These are phyloP conservation scores for Cydia amplana DNA, from an alignment of 1,140 invertebrate species.

Conservation along the genomic window DNA sequence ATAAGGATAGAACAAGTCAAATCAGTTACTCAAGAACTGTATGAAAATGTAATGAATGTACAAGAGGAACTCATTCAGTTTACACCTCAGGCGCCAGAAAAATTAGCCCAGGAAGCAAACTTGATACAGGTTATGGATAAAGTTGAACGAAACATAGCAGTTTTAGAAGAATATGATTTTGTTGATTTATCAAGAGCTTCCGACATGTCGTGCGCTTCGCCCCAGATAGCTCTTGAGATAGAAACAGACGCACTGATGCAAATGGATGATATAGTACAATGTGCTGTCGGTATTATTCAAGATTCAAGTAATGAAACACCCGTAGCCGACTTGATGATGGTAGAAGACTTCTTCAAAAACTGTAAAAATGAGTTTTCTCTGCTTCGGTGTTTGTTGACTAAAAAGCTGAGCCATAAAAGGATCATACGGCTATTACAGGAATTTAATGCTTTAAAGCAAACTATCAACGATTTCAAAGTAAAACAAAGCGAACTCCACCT, in stretches of 20 bases:
- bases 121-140: conserved; percentile 54
- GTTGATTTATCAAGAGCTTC: conserved; percentile 52
- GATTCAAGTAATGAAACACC: conserved; percentile 42
- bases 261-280: conserved; percentile 51
- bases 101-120: conserved; percentile 49
- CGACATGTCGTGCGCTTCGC: conserved; percentile 45
- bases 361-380: conserved; percentile 57
- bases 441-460: conserved; percentile 50
- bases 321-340: conserved; percentile 47
- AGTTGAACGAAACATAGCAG: conserved; percentile 56
- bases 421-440: conserved; percentile 61
- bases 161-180: conserved; percentile 59
- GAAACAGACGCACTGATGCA: conserved; percentile 48
- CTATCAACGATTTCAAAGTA: conserved; percentile 52
- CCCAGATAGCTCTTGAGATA: conserved; percentile 46
- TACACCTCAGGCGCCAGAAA: conserved; percentile 42
- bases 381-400: conserved; percentile 51
- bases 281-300: conserved; percentile 49
- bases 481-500: conserved; percentile 43
- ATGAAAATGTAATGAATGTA: conserved; percentile 44
- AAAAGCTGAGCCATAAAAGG: conserved; percentile 55
- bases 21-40: conserved; percentile 51
- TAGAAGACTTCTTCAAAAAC: conserved; percentile 55
- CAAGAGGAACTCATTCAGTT: conserved; percentile 58
- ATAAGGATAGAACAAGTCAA: conserved; percentile 55